These are phyloP conservation scores for Setophaga petechia DNA, from an alignment of 2,113 vertebrate genomes.

Conservation along the genomic window DNA sequence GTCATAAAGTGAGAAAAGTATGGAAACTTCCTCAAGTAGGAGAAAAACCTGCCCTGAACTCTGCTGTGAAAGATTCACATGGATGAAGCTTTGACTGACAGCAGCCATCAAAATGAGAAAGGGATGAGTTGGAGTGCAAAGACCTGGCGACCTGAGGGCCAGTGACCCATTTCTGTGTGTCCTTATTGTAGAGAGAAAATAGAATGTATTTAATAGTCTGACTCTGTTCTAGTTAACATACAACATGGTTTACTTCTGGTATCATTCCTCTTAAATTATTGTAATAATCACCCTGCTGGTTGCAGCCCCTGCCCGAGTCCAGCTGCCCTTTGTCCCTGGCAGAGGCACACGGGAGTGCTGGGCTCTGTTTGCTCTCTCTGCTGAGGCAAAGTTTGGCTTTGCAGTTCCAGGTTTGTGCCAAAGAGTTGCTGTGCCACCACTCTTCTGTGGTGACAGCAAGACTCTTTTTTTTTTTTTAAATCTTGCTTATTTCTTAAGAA, in stretches of 20 bases:
- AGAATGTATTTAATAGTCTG: constrained; percentile 11
- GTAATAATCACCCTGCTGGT: not conserved
- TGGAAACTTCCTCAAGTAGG: not conserved
- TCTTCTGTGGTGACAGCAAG: constrained; percentile 20
- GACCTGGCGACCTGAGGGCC: not conserved
- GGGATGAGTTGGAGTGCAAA: not conserved
- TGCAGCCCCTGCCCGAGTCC: not conserved
- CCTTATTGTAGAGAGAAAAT: not conserved
- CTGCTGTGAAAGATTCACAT: not conserved
- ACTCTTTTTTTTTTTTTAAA: not conserved
- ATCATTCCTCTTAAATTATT: constrained; percentile 52
- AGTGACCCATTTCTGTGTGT: not conserved
- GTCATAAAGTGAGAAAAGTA: not conserved
- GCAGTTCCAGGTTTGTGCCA: constrained; percentile 26
- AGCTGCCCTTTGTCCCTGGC: not conserved
- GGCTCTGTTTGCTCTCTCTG: not conserved
- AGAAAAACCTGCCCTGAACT: not conserved
- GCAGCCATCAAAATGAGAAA: not conserved
- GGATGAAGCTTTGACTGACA: not conserved
- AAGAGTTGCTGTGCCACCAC: constrained; percentile 12
- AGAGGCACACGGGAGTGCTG: not conserved
- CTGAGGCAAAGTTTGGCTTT: not conserved
- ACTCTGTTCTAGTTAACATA: not conserved
- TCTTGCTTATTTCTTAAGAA: constrained; percentile 14
- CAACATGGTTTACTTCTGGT: not conserved